Evolutionary conservation across 2,888 invertebrate species (phyloP).

Genomic region (Meliscaeva auricollis): DNA sequence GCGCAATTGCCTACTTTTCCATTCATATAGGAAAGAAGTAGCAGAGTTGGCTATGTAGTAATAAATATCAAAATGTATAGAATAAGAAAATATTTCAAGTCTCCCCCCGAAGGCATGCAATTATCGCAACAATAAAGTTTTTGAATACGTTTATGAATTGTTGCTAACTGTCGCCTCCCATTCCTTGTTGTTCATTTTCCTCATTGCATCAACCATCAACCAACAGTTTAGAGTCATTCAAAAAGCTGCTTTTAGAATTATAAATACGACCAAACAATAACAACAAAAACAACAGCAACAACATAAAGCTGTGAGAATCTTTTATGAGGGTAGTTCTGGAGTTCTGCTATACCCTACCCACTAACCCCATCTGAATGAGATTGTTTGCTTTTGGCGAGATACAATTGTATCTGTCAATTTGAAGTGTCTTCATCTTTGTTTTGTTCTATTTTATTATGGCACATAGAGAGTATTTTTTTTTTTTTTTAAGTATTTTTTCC

Average conservation of each 20-base stretch:
- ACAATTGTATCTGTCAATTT: slow-evolving; percentile 74
- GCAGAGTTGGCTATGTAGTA: background rate
- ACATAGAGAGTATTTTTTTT: background rate
- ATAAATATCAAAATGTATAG: slow-evolving; percentile 2
- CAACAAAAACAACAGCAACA: slow-evolving; percentile 23
- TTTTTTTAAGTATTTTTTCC: background rate
- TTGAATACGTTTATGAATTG: slow-evolving; percentile 75
- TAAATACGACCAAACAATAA: slow-evolving; percentile 14
- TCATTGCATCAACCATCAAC: slow-evolving; percentile 6
- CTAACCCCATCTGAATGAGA: slow-evolving; percentile 13
- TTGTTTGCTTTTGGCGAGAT: slow-evolving; percentile 61
- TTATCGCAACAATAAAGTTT: slow-evolving; percentile 74
- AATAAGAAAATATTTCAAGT: slow-evolving; percentile 9
- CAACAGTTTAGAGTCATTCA: slow-evolving; percentile 64
- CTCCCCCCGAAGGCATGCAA: slow-evolving; percentile 69
- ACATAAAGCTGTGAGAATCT: slow-evolving; percentile 68
- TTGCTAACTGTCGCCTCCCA: slow-evolving; percentile 67
- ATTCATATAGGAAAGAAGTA: background rate
- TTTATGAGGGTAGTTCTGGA: slow-evolving; percentile 69
- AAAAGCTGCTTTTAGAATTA: slow-evolving; percentile 49
- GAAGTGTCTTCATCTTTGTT: slow-evolving; percentile 71
- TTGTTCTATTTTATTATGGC: slow-evolving; percentile 37
- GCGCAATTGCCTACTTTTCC: background rate
- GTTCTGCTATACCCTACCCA: slow-evolving; percentile 19
- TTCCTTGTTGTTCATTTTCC: slow-evolving; percentile 22